These are phyloP conservation scores for Pangasianodon hypophthalmus DNA, from an alignment of 2,113 vertebrate genomes.

Conservation along the genomic window DNA sequence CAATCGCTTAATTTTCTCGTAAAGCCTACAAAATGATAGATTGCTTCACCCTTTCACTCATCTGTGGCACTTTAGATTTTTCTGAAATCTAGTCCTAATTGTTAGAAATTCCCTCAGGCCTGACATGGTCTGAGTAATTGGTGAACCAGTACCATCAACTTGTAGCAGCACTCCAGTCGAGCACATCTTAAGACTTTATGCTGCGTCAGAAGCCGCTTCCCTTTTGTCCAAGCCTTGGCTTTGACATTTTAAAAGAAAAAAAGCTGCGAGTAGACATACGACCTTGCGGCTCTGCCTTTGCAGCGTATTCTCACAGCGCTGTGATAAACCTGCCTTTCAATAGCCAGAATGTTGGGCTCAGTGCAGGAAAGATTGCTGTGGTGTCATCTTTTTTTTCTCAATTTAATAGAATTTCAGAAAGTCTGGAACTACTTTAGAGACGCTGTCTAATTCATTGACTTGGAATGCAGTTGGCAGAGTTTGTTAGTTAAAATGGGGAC, in stretches of 20 bases:
- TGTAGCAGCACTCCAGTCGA: slow-evolving; percentile 3
- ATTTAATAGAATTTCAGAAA: background rate
- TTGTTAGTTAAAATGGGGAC: background rate
- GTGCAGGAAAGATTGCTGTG: background rate
- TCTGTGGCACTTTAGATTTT: background rate
- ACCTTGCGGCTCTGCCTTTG: slow-evolving; percentile 35
- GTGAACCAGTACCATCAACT: background rate
- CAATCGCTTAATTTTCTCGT: background rate
- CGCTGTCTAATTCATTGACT: background rate
- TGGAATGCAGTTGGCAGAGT: background rate
- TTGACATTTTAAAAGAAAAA: slow-evolving; percentile 42
- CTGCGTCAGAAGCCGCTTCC: background rate
- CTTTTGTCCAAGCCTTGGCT: slow-evolving; percentile 31
- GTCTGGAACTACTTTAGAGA: background rate
- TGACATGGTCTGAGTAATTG: background rate
- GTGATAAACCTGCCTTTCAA: slow-evolving; percentile 32
- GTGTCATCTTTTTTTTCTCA: background rate
- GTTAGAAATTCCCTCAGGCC: background rate
- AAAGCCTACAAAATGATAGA: background rate
- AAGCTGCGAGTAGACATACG: slow-evolving; percentile 19
- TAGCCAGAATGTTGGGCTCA: background rate
- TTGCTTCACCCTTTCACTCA: background rate
- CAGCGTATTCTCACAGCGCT: background rate
- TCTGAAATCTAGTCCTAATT: background rate
- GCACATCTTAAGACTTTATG: background rate